Evolutionary conservation across 2,888 invertebrate genomes (phyloP), one percentile per base, ranked within the genome.

Genomic region (Eulithis prunata): DNA sequence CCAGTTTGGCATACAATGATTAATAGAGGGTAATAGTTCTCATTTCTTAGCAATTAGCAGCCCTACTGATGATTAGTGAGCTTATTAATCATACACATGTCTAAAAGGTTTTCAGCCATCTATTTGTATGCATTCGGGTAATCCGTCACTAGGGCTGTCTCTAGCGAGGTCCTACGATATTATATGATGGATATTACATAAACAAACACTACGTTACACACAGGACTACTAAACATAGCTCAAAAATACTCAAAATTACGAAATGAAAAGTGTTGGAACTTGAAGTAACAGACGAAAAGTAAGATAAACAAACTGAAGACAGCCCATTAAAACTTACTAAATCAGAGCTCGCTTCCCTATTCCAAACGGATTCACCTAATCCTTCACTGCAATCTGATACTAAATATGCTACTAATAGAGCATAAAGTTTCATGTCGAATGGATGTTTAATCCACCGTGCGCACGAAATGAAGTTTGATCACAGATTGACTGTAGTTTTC

Each of bases 371-470:
- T 49, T 51, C 45, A 28, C 41, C 14, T 64, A 64, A 70, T 70
- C 54, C 57, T 57, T 13, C 32, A 67, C 55, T 69, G 68, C 70
- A 70, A 71, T 69, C 57, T 74, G 64, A 71, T 68, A 64, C 70
- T 66, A 68, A 74, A 70, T 28, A 41, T 66, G 63, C 69, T 58
- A 64, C 64, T 14, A 54, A 69, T 70, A 69, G 63, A 71, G 72
- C 66, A 75, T 75, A 75, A 70, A 78, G 71, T 76, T 59, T 65
- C 66, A 59, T 73, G 70, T 64, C 65, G 71, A 70, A 71, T 69
- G 76, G 72, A 71, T 54, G 70, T 66, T 70, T 75, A 78, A 78
- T 77, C 75, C 71, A 64, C 61, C 65, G 57, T 81, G 82, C 81
- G 77, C 81, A 78, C 80, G 79, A 62, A 60, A 58, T 67, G 64